These are phyloP conservation scores for Holothuria glaberrima DNA, from an alignment of 35 echinoderm and acorn worm genomes.

Conservation along the genomic window DNA sequence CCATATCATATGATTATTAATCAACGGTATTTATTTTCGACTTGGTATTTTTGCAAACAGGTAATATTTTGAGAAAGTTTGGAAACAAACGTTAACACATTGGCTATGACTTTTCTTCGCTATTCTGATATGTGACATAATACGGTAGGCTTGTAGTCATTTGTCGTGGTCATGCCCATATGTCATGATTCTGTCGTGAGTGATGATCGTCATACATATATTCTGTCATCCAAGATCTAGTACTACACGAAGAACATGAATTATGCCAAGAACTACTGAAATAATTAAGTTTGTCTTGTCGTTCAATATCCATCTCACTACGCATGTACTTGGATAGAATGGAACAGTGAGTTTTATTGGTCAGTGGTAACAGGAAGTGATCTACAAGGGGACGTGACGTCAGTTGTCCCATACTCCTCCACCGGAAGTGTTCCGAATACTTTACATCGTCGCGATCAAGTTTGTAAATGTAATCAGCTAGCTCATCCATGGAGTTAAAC, in stretches of 20 bases:
- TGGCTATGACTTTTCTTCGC: no score
- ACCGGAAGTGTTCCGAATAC: conserved; percentile 49
- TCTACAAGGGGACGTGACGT: conserved; percentile 1
- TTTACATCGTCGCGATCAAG: conserved; percentile 44
- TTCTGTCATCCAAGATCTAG: conserved; percentile 10
- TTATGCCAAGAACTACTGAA: conserved; percentile 28
- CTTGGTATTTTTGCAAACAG: no score
- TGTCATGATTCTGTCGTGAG: conserved; percentile 4
- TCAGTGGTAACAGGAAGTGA: conserved; percentile 43
- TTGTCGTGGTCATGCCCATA: conserved; percentile 12
- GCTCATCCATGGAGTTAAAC: conserved; percentile 45
- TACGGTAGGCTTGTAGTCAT: no score
- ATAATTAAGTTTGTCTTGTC: not conserved
- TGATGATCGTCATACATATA: conserved; percentile 26
- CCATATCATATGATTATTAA: no score
- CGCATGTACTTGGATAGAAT: conserved; percentile 30
- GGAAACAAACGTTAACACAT: no score
- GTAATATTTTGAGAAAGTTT: no score
- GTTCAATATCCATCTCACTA: not conserved
- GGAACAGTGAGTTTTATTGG: conserved; percentile 21
- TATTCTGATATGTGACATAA: no score
- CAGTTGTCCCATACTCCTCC: conserved; percentile 33
- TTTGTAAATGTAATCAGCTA: conserved; percentile 23
- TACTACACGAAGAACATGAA: conserved; percentile 30
- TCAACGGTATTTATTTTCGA: no score